Evolutionary conservation across 2,888 invertebrate species (phyloP).

Genomic region (Nasonovia ribisnigri): DNA sequence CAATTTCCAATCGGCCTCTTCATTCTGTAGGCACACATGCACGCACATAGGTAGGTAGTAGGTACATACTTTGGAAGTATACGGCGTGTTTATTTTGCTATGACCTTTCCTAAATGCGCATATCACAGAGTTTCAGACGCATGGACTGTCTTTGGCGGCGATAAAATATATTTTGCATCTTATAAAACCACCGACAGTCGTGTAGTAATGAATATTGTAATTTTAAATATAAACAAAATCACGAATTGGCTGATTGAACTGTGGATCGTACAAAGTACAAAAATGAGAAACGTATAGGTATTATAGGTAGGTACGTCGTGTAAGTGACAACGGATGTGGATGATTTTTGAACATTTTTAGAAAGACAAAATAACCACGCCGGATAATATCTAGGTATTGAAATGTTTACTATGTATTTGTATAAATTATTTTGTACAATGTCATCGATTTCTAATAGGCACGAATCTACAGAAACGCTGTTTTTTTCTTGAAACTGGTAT

Average conservation of each 20-base stretch:
- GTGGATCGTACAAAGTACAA: background rate
- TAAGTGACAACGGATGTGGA: background rate
- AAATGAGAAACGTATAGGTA: background rate
- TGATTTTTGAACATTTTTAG: background rate
- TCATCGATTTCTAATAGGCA: background rate
- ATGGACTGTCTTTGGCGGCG: background rate
- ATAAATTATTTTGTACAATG: background rate
- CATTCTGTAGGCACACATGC: background rate
- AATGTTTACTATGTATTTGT: background rate
- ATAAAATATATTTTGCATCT: background rate
- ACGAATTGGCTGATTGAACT: background rate
- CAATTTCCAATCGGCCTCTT: slow-evolving; percentile 36
- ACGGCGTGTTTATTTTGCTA: slow-evolving; percentile 3
- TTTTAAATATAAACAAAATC: background rate
- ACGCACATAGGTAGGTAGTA: background rate
- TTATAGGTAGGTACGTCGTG: background rate
- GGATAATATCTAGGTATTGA: background rate
- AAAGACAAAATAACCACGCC: background rate
- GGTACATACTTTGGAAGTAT: background rate
- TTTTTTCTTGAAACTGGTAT: background rate
- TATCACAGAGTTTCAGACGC: background rate
- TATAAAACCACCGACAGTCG: background rate
- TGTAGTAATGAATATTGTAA: background rate
- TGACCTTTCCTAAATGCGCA: slow-evolving; percentile 37
- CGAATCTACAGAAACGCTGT: background rate